phyloP scores from a whole-genome alignment of 2,113 vertebrate species.

The Grus americana region DNA sequence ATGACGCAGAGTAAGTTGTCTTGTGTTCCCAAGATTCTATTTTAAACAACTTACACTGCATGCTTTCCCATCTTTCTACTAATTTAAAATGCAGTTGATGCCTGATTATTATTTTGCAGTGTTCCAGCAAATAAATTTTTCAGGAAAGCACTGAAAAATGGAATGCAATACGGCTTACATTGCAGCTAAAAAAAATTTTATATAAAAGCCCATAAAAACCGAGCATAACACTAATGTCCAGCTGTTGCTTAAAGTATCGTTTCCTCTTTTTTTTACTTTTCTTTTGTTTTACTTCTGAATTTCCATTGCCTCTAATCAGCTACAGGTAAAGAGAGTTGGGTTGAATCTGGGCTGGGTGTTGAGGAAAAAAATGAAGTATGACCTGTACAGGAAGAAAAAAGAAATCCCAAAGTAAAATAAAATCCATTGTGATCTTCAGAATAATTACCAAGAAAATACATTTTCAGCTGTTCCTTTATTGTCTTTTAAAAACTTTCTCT shows the following conservation, averaged over 20 bases:
- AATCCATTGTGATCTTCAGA: background rate
- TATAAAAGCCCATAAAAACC: constrained; percentile 3
- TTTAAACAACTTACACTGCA: constrained; percentile 75
- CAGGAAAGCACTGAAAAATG: constrained; percentile 60
- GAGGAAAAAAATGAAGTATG: background rate
- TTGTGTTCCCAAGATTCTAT: constrained; percentile 63
- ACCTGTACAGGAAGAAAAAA: background rate
- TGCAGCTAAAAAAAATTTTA: constrained; percentile 42
- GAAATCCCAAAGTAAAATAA: background rate
- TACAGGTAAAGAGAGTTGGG: background rate
- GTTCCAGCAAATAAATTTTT: constrained; percentile 47
- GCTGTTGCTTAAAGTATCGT: constrained; percentile 57
- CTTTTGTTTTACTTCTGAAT: background rate
- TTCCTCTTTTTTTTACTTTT: background rate
- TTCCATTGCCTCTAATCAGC: constrained; percentile 28
- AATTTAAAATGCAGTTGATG: constrained; percentile 66
- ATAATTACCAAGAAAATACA: background rate
- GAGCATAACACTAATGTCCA: constrained; percentile 53
- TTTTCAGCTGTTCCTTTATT: background rate
- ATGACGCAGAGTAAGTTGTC: constrained; percentile 94
- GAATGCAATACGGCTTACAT: constrained; percentile 53
- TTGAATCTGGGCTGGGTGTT: background rate
- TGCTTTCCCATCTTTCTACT: constrained; percentile 72
- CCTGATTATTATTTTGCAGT: constrained; percentile 46
- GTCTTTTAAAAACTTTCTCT: background rate